Base-by-base conservation (phyloP, 2,113 vertebrate genomes). In the Physeter macrocephalus region DNA sequence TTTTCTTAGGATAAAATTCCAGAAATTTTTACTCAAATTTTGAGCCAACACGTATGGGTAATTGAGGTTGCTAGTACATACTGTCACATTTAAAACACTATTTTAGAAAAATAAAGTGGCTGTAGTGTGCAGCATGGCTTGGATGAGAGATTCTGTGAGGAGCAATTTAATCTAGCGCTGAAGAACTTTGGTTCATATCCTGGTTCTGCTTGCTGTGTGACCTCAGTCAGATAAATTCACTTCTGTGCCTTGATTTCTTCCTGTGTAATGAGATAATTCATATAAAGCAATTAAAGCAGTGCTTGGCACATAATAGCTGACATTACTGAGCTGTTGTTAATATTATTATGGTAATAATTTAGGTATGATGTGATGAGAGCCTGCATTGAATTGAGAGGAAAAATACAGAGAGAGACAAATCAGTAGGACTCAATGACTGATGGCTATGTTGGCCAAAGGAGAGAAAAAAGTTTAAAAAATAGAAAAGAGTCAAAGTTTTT, bases 1-100 rank as follows among this genome's bases (percentile, higher is more conserved):
- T 95, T 81, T 96, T 18, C 57, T 87, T 92, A 61, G 81, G 54
- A 27, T 66, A 93, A 66, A 59, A 87, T 93, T 83, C 72, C 62
- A 90, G 43, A 88, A 93, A 88, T 84, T 61, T 59, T 66, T 62
- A 94, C 29, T 94, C 80, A 92, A 20, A 52, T 71, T 83, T 95
- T 39, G 4, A 71, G 41, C 49, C 25, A n/a, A 34, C n/a, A 83
- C 7, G 13, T 89, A 36, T 25, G 21, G 52, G 49, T 90, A 66
- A 54, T 57, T n/a, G 46, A 85, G 27, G 39, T 95, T 93, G 12
- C 74, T 80, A 29, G 72, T 69, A 49, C 27, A 36, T 64, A 17
- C 36, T 64, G 11, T 52, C 46, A 82, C n/a, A n/a, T 74, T 86
- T 93, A 77, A 92, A 94, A 67, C 61, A 86, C 59, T 29, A 2